Base-by-base conservation (phyloP, 30 jellyfish, hydroid and myxozoan species). In the Aurelia sp. region DNA sequence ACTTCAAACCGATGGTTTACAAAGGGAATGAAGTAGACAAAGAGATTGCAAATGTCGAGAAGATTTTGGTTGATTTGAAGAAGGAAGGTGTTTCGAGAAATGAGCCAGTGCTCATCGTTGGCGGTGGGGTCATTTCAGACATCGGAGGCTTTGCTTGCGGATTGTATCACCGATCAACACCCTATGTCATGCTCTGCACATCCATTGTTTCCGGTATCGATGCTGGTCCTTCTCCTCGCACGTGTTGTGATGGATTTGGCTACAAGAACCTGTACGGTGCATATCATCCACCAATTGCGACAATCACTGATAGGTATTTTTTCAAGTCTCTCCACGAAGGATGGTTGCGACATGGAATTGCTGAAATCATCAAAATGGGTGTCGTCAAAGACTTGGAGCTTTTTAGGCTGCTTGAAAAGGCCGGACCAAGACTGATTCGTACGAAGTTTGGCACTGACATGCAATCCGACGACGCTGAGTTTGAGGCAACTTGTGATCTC, bases 151-250 rank as follows among this genome's bases (percentile, higher is more conserved):
- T 84, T 70, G 92, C 92, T 3, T 69, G 87, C 58, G 92, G 80
- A 17, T 41, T 84, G 52, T 84, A 84, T 71, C 92, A 84, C 59
- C 44, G 92, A 59, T 69, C 86, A 16, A 84, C 92, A 4, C 92
- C 92, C n/a, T 84, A 84, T 40, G 92, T 84, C 79, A 84, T 84
- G 92, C 70, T 84, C 9, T 84, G 92, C 81, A 84, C 92, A 20
- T 69, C 87, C 69, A 72, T 84, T 41, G 92, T 84, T 16, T 68
- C 88, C 22, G 92, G 92, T 15, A 62, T 84, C 72, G 92, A 84
- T 60, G 92, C 92, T 19, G 92, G 92, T 13, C 92, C 92, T 18
- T 84, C 92, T 5, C 92, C 92, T 16, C 58, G 92, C 19, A 84
- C 92, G 19, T 84, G 92, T 59, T 68, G 88, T 72, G 92, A 84